Base-by-base conservation (phyloP, 2,113 vertebrate genomes). In the Petrocephalus microphthalmus region DNA sequence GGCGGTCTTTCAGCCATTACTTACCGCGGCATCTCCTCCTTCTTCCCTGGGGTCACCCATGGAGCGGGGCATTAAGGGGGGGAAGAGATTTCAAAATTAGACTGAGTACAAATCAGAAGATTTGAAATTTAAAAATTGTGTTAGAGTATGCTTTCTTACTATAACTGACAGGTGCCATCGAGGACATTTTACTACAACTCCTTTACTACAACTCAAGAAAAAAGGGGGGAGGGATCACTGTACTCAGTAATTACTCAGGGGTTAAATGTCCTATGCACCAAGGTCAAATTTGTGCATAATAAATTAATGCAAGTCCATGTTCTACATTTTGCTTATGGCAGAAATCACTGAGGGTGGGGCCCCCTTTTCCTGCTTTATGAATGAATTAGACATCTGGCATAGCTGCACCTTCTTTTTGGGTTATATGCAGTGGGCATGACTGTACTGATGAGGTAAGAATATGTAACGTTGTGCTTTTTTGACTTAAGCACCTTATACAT, bases 1-100 rank as follows among this genome's bases (percentile, higher is more conserved):
- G 2, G 71, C 19, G 71, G 15, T 78, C 71, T 78, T 78, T 78
- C 33, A 37, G 71, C 33, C 42, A 37, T 42, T 42, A 95, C 95
- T 93, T 93, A 95, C 95, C 88, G 94, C 94, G 86, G 94, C 92
- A 91, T 93, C 93, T 88, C 93, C 94, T 81, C 94, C 94, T 91
- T 95, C 95, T 87, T 96, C 94, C 93, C 95, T 96, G 91, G 57
- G 45, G 88, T 91, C 87, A 89, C 47, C 89, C 54, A 91, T 29
- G 84, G 82, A 88, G 47, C 86, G 49, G 71, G 19, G 6, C 89
- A 89, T 86, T 25, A 4, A 82, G 11, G 22, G 3, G 45, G 45
- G 29, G 84, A 37, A 47, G 56, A 90, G 60, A 82, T 87, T 52
- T 33, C 0, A 4, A 10, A 60, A 64, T n/a, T 85, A 84, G 11